A percentile compares a stretch with the other conserved stretches of the same genome.
phyloP scores from a whole-genome alignment of 2,888 invertebrate species.

The Plebejus anna region DNA sequence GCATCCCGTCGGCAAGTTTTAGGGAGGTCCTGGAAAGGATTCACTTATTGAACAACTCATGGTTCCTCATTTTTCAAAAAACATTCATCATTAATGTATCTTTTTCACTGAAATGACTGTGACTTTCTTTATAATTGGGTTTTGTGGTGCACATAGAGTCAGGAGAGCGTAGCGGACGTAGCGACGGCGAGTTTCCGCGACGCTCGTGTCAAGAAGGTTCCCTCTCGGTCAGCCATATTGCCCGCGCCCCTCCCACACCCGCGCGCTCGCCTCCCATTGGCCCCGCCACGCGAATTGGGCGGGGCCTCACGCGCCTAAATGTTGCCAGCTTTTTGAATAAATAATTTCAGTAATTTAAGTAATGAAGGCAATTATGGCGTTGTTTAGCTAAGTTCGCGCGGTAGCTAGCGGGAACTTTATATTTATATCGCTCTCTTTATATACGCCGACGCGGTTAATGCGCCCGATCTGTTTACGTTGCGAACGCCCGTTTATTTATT shows the following conservation, averaged over 20 bases:
- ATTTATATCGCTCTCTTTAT: conserved; percentile 79
- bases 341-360: conserved; percentile 81
- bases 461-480: conserved; percentile 78
- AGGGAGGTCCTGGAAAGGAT: not conserved
- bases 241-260: conserved; percentile 58
- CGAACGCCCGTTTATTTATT: conserved; percentile 72
- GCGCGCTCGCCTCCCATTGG: conserved; percentile 56
- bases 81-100: not conserved
- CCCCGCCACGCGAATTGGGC: conserved; percentile 46
- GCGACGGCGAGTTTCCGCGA: conserved; percentile 41
- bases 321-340: conserved; percentile 81
- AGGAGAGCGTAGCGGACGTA: conserved; percentile 42
- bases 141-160: conserved; percentile 45
- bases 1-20: conserved; percentile 28
- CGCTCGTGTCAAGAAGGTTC: conserved; percentile 43
- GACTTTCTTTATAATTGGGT: conserved; percentile 52
- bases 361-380: conserved; percentile 81
- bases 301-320: conserved; percentile 63
- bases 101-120: conserved; percentile 41
- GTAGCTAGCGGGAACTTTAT: conserved; percentile 77
- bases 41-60: not conserved
- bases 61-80: not conserved
- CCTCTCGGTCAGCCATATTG: conserved; percentile 70
- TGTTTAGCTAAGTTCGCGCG: conserved; percentile 80
- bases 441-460: conserved; percentile 79